Base-by-base conservation (phyloP, 23 tunicate species). In the Phallusia fumigata region DNA sequence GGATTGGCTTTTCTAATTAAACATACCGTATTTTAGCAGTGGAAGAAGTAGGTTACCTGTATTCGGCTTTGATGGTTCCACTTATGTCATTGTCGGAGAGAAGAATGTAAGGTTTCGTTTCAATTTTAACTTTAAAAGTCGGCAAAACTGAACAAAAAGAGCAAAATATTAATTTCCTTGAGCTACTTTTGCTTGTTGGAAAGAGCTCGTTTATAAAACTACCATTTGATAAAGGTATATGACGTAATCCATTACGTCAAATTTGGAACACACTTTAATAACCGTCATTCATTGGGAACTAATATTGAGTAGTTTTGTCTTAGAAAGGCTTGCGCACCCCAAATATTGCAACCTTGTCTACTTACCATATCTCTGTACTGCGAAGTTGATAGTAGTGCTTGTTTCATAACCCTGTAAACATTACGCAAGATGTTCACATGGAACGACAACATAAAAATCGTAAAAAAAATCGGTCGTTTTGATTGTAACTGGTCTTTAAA, bases 101-200 rank as follows among this genome's bases (percentile, higher is more conserved):
- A 0, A 80, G 36, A 12, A 89, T 50, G 77, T 65, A 84, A 53
- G 84, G 76, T 18, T 84, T 78, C 45, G 84, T 35, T 36, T 79
- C 76, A 22, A 89, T 64, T 18, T 35, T 32, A 0, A 89, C 93
- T 24, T 89, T 36, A 75, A 89, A 89, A 15, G 93, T 89, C 31
- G 93, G 93, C 33, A 84, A 52, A 19, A 83, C 93, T 89, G 75
- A 30, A 79, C 40, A 79, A 19, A 30, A 26, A 74, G 21, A 36
- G 18, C 15, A 24, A 58, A 58, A 13, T 58, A 24, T 58, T 58
- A 6, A 40, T 40, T 40, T 40, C 47, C 10, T 10, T 10, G 10
- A 40, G 8, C 47, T 10, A 40, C 10, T 40, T 5, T 5, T 40
- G 5, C 47, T 40, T 10, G n/a, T n/a, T n/a, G n/a, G n/a, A n/a